These are phyloP conservation scores for Ectropis crepuscularia DNA, from an alignment of 2,888 invertebrate genomes.

Conservation along the genomic window DNA sequence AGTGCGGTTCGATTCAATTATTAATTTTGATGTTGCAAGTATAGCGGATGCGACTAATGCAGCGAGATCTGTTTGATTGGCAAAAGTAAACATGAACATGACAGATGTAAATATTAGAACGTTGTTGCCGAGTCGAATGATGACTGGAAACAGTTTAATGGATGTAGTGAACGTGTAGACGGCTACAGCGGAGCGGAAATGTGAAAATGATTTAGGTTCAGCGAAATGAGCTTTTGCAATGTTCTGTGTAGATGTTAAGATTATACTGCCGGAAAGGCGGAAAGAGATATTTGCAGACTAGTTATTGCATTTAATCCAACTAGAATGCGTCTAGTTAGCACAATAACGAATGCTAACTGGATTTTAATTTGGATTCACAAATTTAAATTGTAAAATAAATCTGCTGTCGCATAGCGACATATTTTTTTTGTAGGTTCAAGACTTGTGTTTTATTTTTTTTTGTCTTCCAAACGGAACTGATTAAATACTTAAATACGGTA, in stretches of 20 bases:
- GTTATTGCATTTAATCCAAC: neutral
- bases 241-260: conserved; percentile 17
- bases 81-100: conserved; percentile 75
- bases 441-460: too few relatives aligned
- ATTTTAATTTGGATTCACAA: too few relatives aligned
- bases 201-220: conserved; percentile 70
- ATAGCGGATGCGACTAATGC: conserved; percentile 67
- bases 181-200: conserved; percentile 66
- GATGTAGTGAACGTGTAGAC: conserved; percentile 59
- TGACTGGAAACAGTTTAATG: conserved; percentile 68
- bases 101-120: conserved; percentile 68
- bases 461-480: too few relatives aligned
- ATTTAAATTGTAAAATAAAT: too few relatives aligned
- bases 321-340: neutral
- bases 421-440: too few relatives aligned
- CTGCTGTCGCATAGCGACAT: too few relatives aligned
- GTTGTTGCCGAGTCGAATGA: conserved; percentile 59
- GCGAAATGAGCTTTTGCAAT: conserved; percentile 39
- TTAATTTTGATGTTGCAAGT: conserved; percentile 63
- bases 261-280: conserved; percentile 25
- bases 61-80: conserved; percentile 74
- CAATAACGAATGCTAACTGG: too few relatives aligned
- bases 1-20: conserved; percentile 66
- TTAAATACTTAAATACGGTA: too few relatives aligned
- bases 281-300: conserved; percentile 15